Percentiles rank a stretch among this genome's conserved stretches.
Evolutionary conservation across 2,888 invertebrate genomes (phyloP).

Genomic region (Aromia moschata): DNA sequence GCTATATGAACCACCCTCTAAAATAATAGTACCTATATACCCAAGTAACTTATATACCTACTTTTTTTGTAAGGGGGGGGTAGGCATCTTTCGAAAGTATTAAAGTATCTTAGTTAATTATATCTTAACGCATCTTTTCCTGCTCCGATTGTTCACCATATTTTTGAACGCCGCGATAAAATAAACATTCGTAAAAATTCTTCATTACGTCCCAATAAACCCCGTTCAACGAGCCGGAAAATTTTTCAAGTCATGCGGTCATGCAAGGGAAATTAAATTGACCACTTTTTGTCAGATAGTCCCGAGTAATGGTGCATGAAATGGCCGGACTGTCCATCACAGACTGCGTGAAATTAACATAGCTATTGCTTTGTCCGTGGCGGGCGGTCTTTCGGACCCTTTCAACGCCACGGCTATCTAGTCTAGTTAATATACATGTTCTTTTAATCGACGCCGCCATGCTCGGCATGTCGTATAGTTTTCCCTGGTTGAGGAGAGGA

Average conservation of each 20-base stretch:
- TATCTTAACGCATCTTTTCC: too few relatives aligned
- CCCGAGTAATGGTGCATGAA: constrained; percentile 40
- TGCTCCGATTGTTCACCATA: too few relatives aligned
- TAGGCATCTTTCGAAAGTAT: too few relatives aligned
- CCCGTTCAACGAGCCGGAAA: constrained; percentile 28
- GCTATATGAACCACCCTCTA: too few relatives aligned
- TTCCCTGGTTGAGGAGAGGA: neutral
- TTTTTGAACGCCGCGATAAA: too few relatives aligned
- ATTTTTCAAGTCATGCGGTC: constrained; percentile 42
- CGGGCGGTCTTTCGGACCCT: constrained; percentile 13
- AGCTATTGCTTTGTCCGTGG: constrained; percentile 18
- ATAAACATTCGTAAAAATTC: constrained; percentile 3
- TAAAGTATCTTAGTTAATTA: too few relatives aligned
- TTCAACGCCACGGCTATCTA: constrained; percentile 17
- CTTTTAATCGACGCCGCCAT: constrained; percentile 13
- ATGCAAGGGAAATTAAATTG: constrained; percentile 44
- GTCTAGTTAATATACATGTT: constrained; percentile 24
- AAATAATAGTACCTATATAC: too few relatives aligned
- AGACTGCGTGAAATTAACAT: constrained; percentile 26
- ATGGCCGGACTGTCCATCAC: constrained; percentile 30
- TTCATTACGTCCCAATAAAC: constrained; percentile 11
- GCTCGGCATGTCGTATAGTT: neutral
- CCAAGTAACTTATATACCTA: too few relatives aligned
- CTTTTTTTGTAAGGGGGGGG: too few relatives aligned
- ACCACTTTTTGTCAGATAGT: constrained; percentile 42